A percentile compares a stretch with the other conserved stretches of the same genome.
Conservation (phyloP, 2,888 invertebrate species). For the Galerucella nymphaeae region DNA sequence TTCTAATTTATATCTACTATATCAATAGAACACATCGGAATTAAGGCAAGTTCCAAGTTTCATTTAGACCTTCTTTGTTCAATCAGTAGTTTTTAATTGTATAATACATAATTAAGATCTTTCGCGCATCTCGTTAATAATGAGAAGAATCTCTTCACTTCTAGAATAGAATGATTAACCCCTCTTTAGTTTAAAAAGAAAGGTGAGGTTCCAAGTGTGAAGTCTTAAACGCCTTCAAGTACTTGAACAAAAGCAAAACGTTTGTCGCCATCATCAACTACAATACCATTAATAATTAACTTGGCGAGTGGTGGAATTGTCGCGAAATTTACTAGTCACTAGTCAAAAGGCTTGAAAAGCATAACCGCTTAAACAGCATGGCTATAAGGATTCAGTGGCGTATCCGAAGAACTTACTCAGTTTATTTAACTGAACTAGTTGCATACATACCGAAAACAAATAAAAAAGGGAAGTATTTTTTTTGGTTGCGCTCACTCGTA, state of each 20-base stretch:
- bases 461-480: slow-evolving; percentile 18
- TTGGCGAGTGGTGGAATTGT: slow-evolving; percentile 33
- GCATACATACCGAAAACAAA: slow-evolving; percentile 14
- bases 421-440: neutral
- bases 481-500: no score
- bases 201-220: slow-evolving; percentile 19
- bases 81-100: neutral
- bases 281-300: slow-evolving; percentile 41
- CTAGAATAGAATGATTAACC: slow-evolving; percentile 5
- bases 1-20: no score
- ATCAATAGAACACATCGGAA: no score
- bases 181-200: neutral
- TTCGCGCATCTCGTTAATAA: neutral
- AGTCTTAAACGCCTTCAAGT: slow-evolving; percentile 33
- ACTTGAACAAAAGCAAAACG: slow-evolving; percentile 36
- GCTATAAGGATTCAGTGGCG: slow-evolving; percentile 8
- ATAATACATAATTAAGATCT: slow-evolving; percentile 4
- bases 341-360: slow-evolving; percentile 35
- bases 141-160: slow-evolving; percentile 6
- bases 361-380: slow-evolving; percentile 22
- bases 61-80: no score
- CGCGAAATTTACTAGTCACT: slow-evolving; percentile 37
- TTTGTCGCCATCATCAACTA: slow-evolving; percentile 35
- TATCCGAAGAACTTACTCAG: neutral
- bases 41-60: no score